phyloP scores from a whole-genome alignment of 2,113 vertebrate genomes.

The Vulpes ferrilata region DNA sequence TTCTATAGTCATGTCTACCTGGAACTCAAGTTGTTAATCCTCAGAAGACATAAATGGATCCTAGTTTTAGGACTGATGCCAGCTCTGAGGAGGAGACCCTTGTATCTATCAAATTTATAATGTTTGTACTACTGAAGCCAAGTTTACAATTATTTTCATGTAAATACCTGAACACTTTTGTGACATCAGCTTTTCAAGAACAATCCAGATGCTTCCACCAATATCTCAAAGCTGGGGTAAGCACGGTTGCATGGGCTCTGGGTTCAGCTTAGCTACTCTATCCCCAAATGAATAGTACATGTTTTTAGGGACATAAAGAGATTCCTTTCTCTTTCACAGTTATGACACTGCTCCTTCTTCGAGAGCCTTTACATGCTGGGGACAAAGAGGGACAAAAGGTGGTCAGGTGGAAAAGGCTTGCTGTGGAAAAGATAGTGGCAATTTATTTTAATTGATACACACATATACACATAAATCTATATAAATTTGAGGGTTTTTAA shows the following conservation, averaged over 20 bases:
- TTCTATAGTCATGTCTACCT: background rate
- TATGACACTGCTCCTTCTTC: background rate
- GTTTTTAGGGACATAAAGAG: background rate
- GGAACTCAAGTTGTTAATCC: background rate
- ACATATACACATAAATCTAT: background rate
- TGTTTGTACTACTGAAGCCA: background rate
- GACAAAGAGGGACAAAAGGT: background rate
- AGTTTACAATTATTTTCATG: background rate
- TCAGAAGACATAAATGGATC: background rate
- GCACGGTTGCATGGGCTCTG: fast-evolving
- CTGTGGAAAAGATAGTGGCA: background rate
- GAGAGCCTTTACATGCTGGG: background rate
- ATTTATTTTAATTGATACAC: background rate
- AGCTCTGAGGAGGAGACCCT: background rate
- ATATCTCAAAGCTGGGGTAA: background rate
- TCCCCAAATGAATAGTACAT: background rate
- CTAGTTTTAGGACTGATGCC: background rate
- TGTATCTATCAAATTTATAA: background rate
- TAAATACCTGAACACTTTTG: background rate
- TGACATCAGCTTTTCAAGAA: background rate
- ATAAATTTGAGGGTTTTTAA: background rate
- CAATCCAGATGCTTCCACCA: background rate
- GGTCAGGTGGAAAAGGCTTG: background rate
- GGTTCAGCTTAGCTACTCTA: background rate
- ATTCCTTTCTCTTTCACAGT: background rate